Conservation (phyloP, 1,140 invertebrate species). For the Amyelois transitella region DNA sequence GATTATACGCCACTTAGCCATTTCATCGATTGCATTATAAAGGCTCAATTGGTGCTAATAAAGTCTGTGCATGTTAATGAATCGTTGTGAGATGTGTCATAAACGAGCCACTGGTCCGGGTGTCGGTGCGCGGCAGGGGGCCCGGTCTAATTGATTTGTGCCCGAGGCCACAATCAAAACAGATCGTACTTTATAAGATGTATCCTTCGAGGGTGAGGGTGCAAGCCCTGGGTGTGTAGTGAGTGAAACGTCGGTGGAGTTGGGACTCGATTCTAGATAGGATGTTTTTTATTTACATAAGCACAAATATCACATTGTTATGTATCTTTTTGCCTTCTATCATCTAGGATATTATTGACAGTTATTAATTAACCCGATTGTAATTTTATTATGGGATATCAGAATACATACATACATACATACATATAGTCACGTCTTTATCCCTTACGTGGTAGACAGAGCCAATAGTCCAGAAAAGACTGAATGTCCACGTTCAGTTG, state of each 20-base stretch:
- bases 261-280: constrained; percentile 36
- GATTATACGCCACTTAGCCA: not conserved
- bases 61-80: constrained; percentile 71
- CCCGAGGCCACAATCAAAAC: constrained; percentile 74
- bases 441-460: no score
- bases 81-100: constrained; percentile 64
- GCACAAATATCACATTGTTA: no score
- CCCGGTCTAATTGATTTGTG: constrained; percentile 71
- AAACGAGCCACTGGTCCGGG: constrained; percentile 68
- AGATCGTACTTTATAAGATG: constrained; percentile 74
- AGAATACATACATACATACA: no score
- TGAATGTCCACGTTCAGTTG: no score
- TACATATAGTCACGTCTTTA: no score
- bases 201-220: constrained; percentile 62
- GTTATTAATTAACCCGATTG: no score
- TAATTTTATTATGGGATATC: no score
- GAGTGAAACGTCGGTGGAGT: constrained; percentile 12
- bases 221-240: constrained; percentile 11
- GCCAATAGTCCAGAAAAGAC: no score
- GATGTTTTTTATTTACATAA: no score
- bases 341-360: no score
- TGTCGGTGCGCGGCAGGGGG: constrained; percentile 59
- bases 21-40: not conserved
- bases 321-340: no score
- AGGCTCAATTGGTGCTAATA: constrained; percentile 54